Conservation (phyloP, 2,113 vertebrate species). For the Xerus inauris region DNA sequence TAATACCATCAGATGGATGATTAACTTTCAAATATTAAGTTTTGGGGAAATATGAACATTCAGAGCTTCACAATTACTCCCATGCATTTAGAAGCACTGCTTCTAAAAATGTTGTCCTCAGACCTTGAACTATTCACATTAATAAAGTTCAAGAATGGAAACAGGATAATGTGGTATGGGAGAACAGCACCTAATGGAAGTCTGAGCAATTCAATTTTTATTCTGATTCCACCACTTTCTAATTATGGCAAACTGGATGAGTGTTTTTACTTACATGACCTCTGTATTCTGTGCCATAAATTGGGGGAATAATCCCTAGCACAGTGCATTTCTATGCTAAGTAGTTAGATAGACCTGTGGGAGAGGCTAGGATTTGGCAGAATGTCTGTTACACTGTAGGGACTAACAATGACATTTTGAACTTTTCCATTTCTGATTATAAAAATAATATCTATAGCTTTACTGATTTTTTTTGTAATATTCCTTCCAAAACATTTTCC, state of each 20-base stretch:
- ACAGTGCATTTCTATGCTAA: too few relatives aligned
- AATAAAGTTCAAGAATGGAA: not conserved
- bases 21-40: not conserved
- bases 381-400: not conserved
- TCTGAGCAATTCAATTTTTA: not conserved
- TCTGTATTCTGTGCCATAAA: not conserved
- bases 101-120: not conserved
- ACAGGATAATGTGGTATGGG: too few relatives aligned
- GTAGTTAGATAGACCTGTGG: not conserved
- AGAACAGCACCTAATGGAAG: not conserved
- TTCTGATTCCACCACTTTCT: not conserved
- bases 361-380: not conserved
- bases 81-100: not conserved
- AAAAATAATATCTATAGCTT: not conserved
- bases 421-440: not conserved
- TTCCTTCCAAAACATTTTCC: not conserved
- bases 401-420: not conserved
- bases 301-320: not conserved
- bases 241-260: not conserved
- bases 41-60: not conserved
- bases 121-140: not conserved
- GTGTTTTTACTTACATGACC: not conserved
- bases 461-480: slow-evolving; percentile 9
- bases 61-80: not conserved
- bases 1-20: not conserved